Evolutionary conservation across 2,797 vertebrate genomes (phyloP).

Genomic region (Pyrocephalus nanus): DNA sequence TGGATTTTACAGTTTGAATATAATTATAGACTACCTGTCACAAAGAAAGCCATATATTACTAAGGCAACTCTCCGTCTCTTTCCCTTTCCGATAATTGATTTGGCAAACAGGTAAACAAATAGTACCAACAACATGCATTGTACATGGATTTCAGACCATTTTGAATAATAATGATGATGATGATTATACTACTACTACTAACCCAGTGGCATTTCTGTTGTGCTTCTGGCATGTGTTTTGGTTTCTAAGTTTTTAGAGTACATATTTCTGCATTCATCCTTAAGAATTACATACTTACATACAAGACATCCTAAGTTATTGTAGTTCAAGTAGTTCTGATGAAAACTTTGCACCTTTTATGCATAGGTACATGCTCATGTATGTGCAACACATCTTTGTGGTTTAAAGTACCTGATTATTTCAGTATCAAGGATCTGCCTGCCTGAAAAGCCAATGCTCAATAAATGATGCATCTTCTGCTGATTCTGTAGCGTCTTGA

Average conservation of each 20-base stretch:
- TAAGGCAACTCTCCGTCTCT: not conserved
- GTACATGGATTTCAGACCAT: not conserved
- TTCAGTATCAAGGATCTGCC: not conserved
- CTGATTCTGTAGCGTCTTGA: not conserved
- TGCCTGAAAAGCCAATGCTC: not conserved
- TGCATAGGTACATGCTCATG: not conserved
- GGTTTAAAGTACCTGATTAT: not conserved
- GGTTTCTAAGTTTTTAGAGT: not conserved
- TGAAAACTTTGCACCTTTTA: not conserved
- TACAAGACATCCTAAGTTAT: not conserved
- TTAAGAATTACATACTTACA: accelerated
- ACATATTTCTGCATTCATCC: not conserved
- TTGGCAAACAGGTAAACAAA: not conserved
- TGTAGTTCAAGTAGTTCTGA: not conserved
- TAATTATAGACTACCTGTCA: not conserved
- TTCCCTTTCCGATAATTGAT: not conserved
- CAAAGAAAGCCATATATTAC: not conserved
- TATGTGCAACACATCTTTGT: not conserved
- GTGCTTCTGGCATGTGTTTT: not conserved
- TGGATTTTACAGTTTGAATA: not conserved
- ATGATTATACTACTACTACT: no score
- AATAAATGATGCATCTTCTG: not conserved
- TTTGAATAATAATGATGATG: not conserved
- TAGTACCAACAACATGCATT: not conserved
- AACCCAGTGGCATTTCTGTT: not conserved